Percentiles rank a stretch among this genome's conserved stretches.
These are phyloP conservation scores for Dexiosoma caninum DNA, from an alignment of 2,888 invertebrate genomes.

Conservation along the genomic window DNA sequence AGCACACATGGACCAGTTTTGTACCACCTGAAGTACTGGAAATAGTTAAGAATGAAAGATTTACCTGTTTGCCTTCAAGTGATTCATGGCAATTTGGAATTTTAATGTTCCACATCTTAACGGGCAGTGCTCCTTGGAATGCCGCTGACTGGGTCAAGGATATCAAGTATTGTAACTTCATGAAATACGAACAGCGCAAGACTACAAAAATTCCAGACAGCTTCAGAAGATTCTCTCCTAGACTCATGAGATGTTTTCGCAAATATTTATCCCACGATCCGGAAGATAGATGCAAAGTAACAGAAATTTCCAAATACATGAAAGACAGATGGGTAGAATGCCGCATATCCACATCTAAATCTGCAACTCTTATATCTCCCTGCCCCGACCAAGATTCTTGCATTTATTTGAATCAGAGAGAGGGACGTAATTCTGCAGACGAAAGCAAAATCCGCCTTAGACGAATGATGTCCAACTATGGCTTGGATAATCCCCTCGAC, in stretches of 20 bases:
- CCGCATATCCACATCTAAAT: conserved; percentile 79
- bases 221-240: conserved; percentile 83
- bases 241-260: conserved; percentile 84
- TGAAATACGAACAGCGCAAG: conserved; percentile 83
- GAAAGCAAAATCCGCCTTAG: conserved; percentile 80
- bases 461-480: conserved; percentile 80
- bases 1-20: conserved; percentile 81
- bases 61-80: conserved; percentile 82
- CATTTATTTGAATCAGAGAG: conserved; percentile 79
- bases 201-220: conserved; percentile 81
- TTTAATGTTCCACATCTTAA: conserved; percentile 79
- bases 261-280: conserved; percentile 84
- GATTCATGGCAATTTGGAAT: conserved; percentile 90
- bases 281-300: conserved; percentile 82
- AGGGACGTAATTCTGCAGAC: conserved; percentile 79
- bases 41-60: conserved; percentile 81
- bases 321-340: conserved; percentile 81
- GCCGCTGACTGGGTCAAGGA: conserved; percentile 86
- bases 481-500: conserved; percentile 82
- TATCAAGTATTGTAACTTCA: conserved; percentile 82
- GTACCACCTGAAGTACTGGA: conserved; percentile 82
- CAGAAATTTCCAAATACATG: conserved; percentile 81
- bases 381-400: conserved; percentile 79
- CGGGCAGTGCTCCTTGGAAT: conserved; percentile 85
- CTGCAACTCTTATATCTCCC: conserved; percentile 77